phyloP scores from a whole-genome alignment of 2,113 vertebrate genomes.

The Globicephala melas region DNA sequence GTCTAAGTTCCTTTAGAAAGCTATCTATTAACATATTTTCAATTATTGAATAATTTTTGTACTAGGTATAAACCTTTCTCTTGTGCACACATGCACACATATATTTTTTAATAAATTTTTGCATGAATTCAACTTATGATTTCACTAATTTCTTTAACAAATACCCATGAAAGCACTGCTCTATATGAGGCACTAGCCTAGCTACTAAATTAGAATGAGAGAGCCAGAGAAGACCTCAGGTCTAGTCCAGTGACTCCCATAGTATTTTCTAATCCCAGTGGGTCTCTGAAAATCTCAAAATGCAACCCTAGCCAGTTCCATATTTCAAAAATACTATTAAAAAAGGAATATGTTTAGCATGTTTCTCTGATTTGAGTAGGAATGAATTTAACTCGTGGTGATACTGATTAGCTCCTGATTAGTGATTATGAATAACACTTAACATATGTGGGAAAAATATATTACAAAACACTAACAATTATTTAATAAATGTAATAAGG shows the following conservation, averaged over 20 bases:
- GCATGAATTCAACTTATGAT: background rate
- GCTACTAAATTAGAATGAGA: background rate
- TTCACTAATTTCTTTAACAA: background rate
- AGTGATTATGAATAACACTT: conserved; percentile 53
- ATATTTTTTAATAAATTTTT: background rate
- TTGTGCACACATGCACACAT: background rate
- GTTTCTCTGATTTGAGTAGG: conserved; percentile 28
- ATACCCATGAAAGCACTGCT: background rate
- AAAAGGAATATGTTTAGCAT: background rate
- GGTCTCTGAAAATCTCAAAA: background rate
- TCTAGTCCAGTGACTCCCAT: background rate
- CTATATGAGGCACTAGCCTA: background rate
- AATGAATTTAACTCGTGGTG: background rate
- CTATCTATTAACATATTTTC: background rate
- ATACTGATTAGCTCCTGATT: conserved; percentile 52
- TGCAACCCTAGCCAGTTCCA: background rate
- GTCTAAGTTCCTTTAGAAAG: conserved; percentile 25
- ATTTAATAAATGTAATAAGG: conserved; percentile 56
- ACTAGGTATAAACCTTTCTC: background rate
- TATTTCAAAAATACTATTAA: background rate
- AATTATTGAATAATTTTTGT: background rate
- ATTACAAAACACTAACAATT: conserved; percentile 43
- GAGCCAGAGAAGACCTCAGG: background rate
- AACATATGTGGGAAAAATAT: conserved; percentile 13
- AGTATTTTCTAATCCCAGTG: background rate